Conservation (phyloP, 2,113 vertebrate genomes). For the Ivindomyrus marchei region DNA sequence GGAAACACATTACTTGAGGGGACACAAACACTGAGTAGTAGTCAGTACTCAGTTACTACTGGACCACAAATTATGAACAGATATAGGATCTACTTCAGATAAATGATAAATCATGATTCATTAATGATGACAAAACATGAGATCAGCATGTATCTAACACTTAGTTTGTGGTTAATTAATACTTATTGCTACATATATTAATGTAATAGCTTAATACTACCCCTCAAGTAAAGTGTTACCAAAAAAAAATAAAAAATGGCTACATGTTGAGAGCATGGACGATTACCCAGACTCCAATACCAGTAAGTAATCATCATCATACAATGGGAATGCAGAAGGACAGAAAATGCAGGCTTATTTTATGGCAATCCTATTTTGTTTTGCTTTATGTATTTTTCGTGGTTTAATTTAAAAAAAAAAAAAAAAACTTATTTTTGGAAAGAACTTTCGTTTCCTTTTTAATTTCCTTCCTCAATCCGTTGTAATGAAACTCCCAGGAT, state of each 20-base stretch:
- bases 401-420: background rate
- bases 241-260: background rate
- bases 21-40: background rate
- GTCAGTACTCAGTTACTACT: background rate
- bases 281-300: background rate
- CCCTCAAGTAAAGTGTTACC: background rate
- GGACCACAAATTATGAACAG: background rate
- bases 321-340: background rate
- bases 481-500: background rate
- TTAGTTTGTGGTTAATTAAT: background rate
- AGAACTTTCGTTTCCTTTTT: background rate
- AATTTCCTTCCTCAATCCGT: background rate
- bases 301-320: too few relatives aligned
- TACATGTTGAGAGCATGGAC: background rate
- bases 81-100: background rate
- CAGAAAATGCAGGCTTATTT: background rate
- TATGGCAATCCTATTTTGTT: background rate
- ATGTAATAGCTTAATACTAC: too few relatives aligned
- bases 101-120: background rate
- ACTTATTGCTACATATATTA: too few relatives aligned
- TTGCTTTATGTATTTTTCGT: background rate
- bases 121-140: background rate
- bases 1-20: background rate
- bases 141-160: background rate
- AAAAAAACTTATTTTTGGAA: background rate